Evolutionary conservation across 2,113 vertebrate species (phyloP).

Genomic region (Halichoeres trimaculatus): DNA sequence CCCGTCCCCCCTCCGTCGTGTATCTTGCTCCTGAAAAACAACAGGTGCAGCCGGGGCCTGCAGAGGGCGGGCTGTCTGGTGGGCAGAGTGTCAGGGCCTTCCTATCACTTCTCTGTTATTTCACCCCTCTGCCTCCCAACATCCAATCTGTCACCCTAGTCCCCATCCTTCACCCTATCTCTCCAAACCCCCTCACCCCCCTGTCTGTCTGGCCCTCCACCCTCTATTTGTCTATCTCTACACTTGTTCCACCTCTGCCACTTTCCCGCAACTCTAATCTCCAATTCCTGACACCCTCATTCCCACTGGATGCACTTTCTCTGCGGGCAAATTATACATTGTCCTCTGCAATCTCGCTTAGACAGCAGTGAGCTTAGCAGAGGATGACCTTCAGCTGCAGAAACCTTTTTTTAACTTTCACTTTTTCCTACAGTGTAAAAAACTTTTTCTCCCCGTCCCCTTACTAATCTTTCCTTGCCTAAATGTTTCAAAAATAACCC

Average conservation of each 20-base stretch:
- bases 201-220: slow-evolving; percentile 5
- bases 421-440: not conserved
- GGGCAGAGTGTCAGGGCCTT: slow-evolving; percentile 33
- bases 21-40: slow-evolving; percentile 73
- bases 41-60: slow-evolving; percentile 70
- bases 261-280: slow-evolving; percentile 6
- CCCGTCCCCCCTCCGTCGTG: not conserved
- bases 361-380: not conserved
- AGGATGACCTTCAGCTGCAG: slow-evolving; percentile 10
- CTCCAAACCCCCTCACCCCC: slow-evolving; percentile 39
- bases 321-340: slow-evolving; percentile 30
- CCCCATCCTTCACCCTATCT: slow-evolving; percentile 35
- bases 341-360: not conserved
- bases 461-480: not conserved
- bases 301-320: slow-evolving; percentile 28
- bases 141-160: slow-evolving; percentile 49
- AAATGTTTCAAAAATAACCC: not conserved
- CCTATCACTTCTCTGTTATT: slow-evolving; percentile 59
- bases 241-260: slow-evolving; percentile 9
- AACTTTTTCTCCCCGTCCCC: not conserved
- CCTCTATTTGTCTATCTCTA: slow-evolving; percentile 1
- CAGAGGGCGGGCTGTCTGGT: slow-evolving; percentile 58
- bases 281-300: slow-evolving; percentile 26
- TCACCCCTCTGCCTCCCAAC: slow-evolving; percentile 47
- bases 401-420: slow-evolving; percentile 9